phyloP scores from a whole-genome alignment of 2,888 invertebrate genomes.

The Drosophila parthenogenetica region DNA sequence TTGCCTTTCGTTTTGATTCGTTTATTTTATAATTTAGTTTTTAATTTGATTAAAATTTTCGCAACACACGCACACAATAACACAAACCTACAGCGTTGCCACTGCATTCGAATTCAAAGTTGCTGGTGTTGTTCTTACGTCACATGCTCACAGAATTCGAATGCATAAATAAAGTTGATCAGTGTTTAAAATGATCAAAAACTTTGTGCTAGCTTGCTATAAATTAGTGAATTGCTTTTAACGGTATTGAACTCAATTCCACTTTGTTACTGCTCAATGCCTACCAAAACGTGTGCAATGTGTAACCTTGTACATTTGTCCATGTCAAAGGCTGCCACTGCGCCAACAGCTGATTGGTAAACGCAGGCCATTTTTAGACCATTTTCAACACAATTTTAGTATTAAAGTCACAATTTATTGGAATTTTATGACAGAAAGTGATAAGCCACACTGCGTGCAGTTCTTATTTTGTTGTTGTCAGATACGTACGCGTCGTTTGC shows the following conservation, averaged over 20 bases:
- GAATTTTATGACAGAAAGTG: slow-evolving; percentile 8
- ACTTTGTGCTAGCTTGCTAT: background rate
- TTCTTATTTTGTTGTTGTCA: slow-evolving; percentile 41
- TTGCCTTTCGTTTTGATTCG: slow-evolving; percentile 9
- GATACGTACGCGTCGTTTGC: slow-evolving; percentile 32
- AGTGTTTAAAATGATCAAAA: too few species aligned
- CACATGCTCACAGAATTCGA: background rate
- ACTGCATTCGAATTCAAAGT: slow-evolving; percentile 21
- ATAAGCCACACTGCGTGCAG: slow-evolving; percentile 33
- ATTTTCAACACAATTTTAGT: slow-evolving; percentile 4
- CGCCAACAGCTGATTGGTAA: slow-evolving; percentile 43
- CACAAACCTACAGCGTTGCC: slow-evolving; percentile 45
- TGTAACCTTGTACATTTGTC: slow-evolving; percentile 15
- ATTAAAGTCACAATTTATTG: slow-evolving; percentile 10
- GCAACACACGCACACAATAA: slow-evolving; percentile 39
- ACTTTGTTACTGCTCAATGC: background rate
- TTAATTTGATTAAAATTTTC: slow-evolving; percentile 50
- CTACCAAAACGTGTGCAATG: background rate
- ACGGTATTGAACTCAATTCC: fast-evolving
- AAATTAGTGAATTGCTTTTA: background rate
- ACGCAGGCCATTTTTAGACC: background rate
- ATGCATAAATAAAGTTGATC: background rate
- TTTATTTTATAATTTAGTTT: slow-evolving; percentile 23
- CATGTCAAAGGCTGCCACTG: slow-evolving; percentile 42
- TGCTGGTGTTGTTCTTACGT: slow-evolving; percentile 12